Conservation (phyloP, 2,797 vertebrate genomes). For the Aphelocoma californica region DNA sequence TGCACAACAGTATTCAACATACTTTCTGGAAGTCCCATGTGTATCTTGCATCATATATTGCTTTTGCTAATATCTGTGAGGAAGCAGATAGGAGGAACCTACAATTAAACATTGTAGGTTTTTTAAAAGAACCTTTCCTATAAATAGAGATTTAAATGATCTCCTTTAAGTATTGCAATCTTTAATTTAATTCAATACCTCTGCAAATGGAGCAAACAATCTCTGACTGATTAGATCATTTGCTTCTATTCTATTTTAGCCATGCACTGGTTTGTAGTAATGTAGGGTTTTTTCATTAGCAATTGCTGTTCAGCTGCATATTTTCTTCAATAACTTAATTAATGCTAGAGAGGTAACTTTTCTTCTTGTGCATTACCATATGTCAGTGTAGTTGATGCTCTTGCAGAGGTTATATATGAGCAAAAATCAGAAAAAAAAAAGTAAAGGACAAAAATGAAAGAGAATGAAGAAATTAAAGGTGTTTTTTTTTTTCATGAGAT, state of each 20-base stretch:
- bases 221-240: conserved; percentile 68
- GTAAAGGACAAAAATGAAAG: neutral
- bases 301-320: conserved; percentile 41
- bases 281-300: conserved; percentile 19
- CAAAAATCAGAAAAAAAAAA: neutral
- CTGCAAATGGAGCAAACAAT: conserved; percentile 68
- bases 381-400: neutral
- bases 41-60: neutral
- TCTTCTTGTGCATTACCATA: neutral
- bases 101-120: neutral
- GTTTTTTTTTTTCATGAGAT: neutral
- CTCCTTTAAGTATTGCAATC: conserved; percentile 52
- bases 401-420: neutral
- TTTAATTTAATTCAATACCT: conserved; percentile 70
- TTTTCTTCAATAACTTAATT: conserved; percentile 59
- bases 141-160: conserved; percentile 53
- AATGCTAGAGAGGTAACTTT: conserved; percentile 32
- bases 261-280: conserved; percentile 22
- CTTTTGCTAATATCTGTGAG: neutral
- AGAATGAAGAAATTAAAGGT: neutral
- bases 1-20: neutral
- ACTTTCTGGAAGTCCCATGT: neutral
- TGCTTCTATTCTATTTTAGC: conserved; percentile 62
- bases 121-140: conserved; percentile 6
- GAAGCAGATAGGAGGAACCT: neutral